Evolutionary conservation across 1,140 invertebrate species (phyloP), one percentile per base, ranked within the genome.

Genomic region (Brachionus angularis): DNA sequence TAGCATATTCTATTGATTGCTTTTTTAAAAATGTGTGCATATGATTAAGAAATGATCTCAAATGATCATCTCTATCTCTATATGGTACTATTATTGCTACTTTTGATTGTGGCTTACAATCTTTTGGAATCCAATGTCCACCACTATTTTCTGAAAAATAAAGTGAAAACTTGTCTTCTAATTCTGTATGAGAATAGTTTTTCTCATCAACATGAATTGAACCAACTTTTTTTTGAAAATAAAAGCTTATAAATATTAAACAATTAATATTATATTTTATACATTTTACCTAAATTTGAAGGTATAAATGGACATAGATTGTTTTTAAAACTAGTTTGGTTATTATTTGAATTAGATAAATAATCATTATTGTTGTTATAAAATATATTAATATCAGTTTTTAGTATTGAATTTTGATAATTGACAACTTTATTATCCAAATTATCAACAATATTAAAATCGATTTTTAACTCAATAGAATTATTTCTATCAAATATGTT

Each of bases 71-170:
- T 16, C 80, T 58, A 73, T 79, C 75, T 36, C 80, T 67, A 55
- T 79, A 81, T 12, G 79, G 79, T 34, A 81, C 75, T 18, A 81
- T 76, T 39, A 81, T 77, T 1, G 78, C 78, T 7, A 81, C 88
- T 72, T 77, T 77, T 50, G 89, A 88, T 21, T 86, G 79, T 2
- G 91, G 83, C 64, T 84, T 83, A 79, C 92, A 95, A 21, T 87
- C 78, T 12, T 82, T 78, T 1, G 91, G 91, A 50, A 81, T 81
- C 85, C 85, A 91, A 72, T 85, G 83, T 1, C 90, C 90, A 5
- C 91, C 92, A 46, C 47, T 47, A 8, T 18, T 21, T 25, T 29
- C 16, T 27, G 14, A 18, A 36, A 67, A 47, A 8, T 47, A 10
- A 36, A 5, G 14, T 23, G 42, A 31, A 27, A n/a, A 67, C 16